Base-by-base conservation (phyloP, 2,888 invertebrate species). In the Boloria euphrosyne region DNA sequence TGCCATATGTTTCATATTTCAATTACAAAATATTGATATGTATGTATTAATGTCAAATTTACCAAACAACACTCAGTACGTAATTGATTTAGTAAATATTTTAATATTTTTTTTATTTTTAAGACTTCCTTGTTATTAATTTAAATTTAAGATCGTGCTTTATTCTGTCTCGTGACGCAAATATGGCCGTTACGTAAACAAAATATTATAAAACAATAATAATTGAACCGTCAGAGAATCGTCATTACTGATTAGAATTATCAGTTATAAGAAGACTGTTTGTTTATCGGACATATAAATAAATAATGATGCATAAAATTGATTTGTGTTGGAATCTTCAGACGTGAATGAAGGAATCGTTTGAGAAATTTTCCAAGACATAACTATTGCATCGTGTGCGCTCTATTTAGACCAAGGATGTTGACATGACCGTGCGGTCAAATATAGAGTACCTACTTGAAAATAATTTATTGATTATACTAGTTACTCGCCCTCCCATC, bases 291-390 rank as follows among this genome's bases (percentile, higher is more conserved):
- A 16, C 17, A 47, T 27, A 17, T 18, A 52, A 27, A 38, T 18
- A 38, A 38, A 18, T 59, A 46, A 59, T 59, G 44, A 53, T 52
- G 47, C 47, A 65, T 65, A 52, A 65, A 65, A 52, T 47, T 59
- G 59, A 65, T 65, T 65, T 65, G 38, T 59, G 47, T 49, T 14
- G 27, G 58, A 64, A 46, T 31, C 44, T 52, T 47, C 44, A 14
- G 17, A 38, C 7, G 10, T 65, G 46, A 65, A 65, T 52, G 31
- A 49, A 50, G 59, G 59, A 59, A 44, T 31, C 31, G 47, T 53
- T 46, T 59, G 47, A 52, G 52, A 38, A 59, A 59, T 38, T 65
- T 65, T 65, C 65, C 59, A 38, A 53, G 38, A 38, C 7, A 7
- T 18, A 10, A 14, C 14, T 27, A 43, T 38, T 38, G 31, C 31